phyloP scores from a whole-genome alignment of 2,113 vertebrate species.

The Chlamydotis undulata region DNA sequence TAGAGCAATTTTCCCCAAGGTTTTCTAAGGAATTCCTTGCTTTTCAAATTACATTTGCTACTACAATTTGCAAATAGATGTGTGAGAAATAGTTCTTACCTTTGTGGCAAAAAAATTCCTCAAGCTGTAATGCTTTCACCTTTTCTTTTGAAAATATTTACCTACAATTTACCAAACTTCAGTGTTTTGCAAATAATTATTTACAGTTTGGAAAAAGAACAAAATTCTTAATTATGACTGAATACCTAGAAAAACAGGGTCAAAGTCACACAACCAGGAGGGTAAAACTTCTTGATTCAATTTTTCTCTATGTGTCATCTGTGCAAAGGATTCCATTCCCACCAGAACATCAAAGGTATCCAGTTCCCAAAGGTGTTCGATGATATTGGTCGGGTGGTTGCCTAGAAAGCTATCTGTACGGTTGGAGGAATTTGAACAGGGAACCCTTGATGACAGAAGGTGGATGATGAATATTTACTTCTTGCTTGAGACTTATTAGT shows the following conservation, averaged over 20 bases:
- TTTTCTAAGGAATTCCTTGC: not conserved
- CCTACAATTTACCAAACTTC: not conserved
- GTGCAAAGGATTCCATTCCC: not conserved
- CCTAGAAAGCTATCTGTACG: not conserved
- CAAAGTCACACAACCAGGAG: not conserved
- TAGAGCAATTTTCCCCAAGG: not conserved
- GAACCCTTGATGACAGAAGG: not conserved
- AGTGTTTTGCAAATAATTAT: not conserved
- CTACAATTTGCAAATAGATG: not conserved
- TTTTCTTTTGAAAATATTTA: not conserved
- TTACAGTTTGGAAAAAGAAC: not conserved
- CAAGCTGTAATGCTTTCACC: not conserved
- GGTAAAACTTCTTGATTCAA: not conserved
- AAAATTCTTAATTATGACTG: not conserved
- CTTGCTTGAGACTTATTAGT: not conserved
- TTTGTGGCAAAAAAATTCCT: not conserved
- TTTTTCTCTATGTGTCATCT: not conserved
- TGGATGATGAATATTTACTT: not conserved
- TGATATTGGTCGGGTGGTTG: not conserved
- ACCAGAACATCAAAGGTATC: not conserved
- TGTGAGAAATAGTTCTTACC: not conserved
- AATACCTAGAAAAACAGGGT: not conserved
- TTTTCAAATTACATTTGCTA: not conserved
- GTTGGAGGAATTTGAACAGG: not conserved
- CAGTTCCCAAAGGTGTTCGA: not conserved